These are phyloP conservation scores for Pentalonia nigronervosa DNA, from an alignment of 1,140 invertebrate species.

Conservation along the genomic window DNA sequence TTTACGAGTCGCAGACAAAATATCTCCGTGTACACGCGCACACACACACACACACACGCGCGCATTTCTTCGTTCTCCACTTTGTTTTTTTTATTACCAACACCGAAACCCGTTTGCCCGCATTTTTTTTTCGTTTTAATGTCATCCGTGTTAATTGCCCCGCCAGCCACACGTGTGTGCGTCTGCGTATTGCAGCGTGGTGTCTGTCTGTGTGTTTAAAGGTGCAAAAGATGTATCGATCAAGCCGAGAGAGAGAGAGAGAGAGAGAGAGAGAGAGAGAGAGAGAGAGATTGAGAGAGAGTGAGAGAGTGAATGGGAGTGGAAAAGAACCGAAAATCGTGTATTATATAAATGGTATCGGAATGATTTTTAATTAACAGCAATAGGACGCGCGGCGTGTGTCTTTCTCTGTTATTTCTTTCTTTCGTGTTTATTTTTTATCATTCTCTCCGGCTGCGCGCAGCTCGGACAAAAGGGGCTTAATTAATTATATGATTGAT, in stretches of 20 bases:
- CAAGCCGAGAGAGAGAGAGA: background rate
- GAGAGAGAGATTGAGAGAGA: background rate
- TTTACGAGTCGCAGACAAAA: constrained; percentile 24
- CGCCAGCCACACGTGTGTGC: background rate
- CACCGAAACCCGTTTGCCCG: constrained; percentile 53
- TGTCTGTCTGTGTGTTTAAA: constrained; percentile 3
- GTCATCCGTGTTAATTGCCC: constrained; percentile 56
- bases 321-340: constrained; percentile 21
- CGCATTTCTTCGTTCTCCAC: background rate
- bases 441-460: background rate
- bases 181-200: background rate
- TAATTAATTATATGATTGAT: constrained; percentile 58
- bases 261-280: background rate
- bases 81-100: constrained; percentile 51
- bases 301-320: background rate
- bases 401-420: background rate
- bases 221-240: constrained; percentile 17
- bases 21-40: background rate
- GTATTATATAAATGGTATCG: background rate
- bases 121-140: constrained; percentile 55
- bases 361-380: constrained; percentile 46
- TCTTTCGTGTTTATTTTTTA: constrained; percentile 27
- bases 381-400: background rate
- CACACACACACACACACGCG: background rate
- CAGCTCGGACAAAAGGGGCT: constrained; percentile 19